Base-by-base conservation (phyloP, 1,140 invertebrate genomes). In the Drosophila ananassae region DNA sequence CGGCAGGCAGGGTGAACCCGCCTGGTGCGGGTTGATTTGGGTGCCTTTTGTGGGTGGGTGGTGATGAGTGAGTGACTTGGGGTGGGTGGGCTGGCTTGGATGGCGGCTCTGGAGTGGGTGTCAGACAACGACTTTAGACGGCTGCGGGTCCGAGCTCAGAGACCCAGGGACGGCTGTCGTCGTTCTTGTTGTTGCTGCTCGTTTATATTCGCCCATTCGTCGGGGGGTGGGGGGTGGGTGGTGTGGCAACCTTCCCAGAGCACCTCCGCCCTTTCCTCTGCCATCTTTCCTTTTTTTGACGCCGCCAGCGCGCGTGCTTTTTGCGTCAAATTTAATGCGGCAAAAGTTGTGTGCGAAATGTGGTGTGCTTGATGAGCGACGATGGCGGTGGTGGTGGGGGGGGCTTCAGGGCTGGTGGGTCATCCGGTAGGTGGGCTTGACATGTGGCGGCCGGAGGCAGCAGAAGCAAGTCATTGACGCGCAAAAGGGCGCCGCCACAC, bases 311-410 rank as follows among this genome's bases (percentile, higher is more conserved):
- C 62, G 67, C 79, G 73, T 64, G 71, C 60, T 75, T 74, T 73
- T 55, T 77, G 68, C 78, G 57, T 76, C 78, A 73, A 75, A 80
- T 71, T 80, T 80, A 79, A 79, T 80, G 80, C 69, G 82, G 73
- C 61, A 73, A 87, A 87, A 85, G 77, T 85, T 83, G 63, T 87
- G 67, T 71, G 64, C 67, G 64, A 71, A 71, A 48, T 71, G 64
- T 66, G 67, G 67, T 66, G 69, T 54, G 53, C 59, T 58, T 37
- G 53, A 25, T 60, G 73, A 51, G 48, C 12, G 34, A 21, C 58
- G 41, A 34, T 34, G 34, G 22, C 5, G 30, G 48, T 39, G 51
- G 53, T 12, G 44, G 32, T 44, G 24, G 48, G 61, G 48, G 22
- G 2, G 28, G 44, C 2, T 8, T 47, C 50, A 25, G 44, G n/a